These are phyloP conservation scores for Cebidichthys violaceus DNA, from an alignment of 2,113 vertebrate species.

Conservation along the genomic window DNA sequence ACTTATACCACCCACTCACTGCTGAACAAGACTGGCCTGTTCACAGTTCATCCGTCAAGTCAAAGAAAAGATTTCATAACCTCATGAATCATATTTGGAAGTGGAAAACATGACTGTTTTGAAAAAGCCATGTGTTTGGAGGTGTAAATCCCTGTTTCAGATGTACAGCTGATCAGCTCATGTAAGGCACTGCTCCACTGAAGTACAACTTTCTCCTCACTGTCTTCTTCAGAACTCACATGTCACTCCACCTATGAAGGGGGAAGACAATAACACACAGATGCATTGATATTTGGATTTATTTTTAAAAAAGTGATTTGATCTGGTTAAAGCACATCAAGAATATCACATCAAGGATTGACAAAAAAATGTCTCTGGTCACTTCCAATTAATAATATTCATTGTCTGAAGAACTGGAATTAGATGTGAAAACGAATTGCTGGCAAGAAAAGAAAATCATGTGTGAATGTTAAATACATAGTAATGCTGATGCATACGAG, in stretches of 20 bases:
- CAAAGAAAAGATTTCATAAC: conserved; percentile 22
- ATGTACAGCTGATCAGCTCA: background rate
- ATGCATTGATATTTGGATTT: conserved; percentile 35
- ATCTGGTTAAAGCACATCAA: background rate
- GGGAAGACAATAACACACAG: background rate
- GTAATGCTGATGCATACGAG: background rate
- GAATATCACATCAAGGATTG: background rate
- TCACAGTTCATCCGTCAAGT: conserved; percentile 18
- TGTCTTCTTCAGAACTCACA: background rate
- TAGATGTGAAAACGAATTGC: background rate
- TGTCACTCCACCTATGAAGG: background rate
- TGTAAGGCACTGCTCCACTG: background rate
- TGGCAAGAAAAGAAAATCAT: background rate
- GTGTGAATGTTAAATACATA: background rate
- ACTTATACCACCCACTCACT: conserved; percentile 38
- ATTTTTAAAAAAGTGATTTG: conserved; percentile 21
- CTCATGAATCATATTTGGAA: background rate
- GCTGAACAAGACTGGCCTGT: conserved; percentile 51
- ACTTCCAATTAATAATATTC: background rate
- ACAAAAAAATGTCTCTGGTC: background rate
- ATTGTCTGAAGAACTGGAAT: background rate
- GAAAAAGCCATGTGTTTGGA: background rate
- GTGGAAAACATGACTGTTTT: conserved; percentile 5
- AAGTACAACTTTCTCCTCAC: background rate
- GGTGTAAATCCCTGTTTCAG: background rate